Evolutionary conservation across 2,797 vertebrate species (phyloP), one percentile per base, ranked within the genome.

Genomic region (Rhinoraja longicauda): DNA sequence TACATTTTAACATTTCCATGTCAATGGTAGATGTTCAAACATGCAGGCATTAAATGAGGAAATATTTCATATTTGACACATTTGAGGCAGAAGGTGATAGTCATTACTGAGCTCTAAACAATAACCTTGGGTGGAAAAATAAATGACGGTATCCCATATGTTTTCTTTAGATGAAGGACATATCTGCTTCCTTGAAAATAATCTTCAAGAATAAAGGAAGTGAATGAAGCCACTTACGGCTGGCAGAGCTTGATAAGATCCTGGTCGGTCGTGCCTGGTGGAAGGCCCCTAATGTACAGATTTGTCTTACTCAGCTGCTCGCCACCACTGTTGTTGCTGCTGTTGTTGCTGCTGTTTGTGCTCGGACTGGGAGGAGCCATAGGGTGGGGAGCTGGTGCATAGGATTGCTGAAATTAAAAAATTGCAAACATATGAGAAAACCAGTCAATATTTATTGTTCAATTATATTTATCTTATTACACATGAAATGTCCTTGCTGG

Each of bases 261-360:
- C 96, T 99, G 98, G 97, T 99, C 98, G 8, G 98, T 99, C 95
- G 98, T 99, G 95, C 98, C 98, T 78, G 98, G 98, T 19, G 98
- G 98, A 96, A 99, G 98, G 95, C 98, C 98, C 95, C 98, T 97
- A 95, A 99, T 99, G 94, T 99, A 99, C 96, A 99, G 97, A 97
- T 99, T 99, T 95, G 98, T 99, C 98, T 99, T 99, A 97, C 98
- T 99, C 96, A 99, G 97, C 96, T 99, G 98, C 95, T 99, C 98
- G 93, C 97, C 97, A 19, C 97, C 97, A 96, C 97, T 98, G 95
- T 97, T 98, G 97, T 95, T 98, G 97, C 98, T 98, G 97, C 97
- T 98, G 97, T 98, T 98, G 97, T 96, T 97, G 96, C 96, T 94
- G 95, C 96, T 97, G 95, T 97, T 97, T 95, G 98, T 98, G 97